Conservation (phyloP, 1,140 invertebrate species). For the Micrasema longulum region DNA sequence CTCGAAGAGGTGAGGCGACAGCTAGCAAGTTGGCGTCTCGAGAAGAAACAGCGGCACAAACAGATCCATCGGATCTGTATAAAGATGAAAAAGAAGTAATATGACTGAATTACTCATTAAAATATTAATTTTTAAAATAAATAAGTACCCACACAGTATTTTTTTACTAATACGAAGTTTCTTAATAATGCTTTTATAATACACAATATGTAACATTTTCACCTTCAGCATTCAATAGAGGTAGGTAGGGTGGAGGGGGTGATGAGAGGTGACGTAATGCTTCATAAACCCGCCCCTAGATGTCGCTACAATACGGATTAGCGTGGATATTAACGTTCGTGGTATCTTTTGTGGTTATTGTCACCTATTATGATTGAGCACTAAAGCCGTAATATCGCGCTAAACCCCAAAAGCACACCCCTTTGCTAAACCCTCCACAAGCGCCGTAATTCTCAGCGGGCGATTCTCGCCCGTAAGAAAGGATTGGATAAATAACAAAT, state of each 20-base stretch:
- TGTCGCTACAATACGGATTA: constrained; percentile 55
- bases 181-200: background rate
- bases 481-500: background rate
- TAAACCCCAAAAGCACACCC: constrained; percentile 33
- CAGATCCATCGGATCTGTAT: too few relatives aligned
- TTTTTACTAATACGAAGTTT: background rate
- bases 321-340: constrained; percentile 50
- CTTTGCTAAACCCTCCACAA: constrained; percentile 18
- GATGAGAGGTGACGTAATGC: constrained; percentile 50
- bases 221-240: constrained; percentile 1
- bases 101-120: too few relatives aligned
- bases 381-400: constrained; percentile 47
- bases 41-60: too few relatives aligned
- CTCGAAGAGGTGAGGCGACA: too few relatives aligned
- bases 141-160: background rate
- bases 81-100: too few relatives aligned
- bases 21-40: too few relatives aligned
- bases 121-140: background rate
- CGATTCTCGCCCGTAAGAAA: background rate
- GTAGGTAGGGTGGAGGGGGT: background rate
- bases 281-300: constrained; percentile 53
- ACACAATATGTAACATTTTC: constrained; percentile 6
- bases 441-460: background rate
- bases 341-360: constrained; percentile 51
- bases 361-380: constrained; percentile 54